A percentile compares a stretch with the other conserved stretches of the same genome.
Evolutionary conservation across 2,797 vertebrate genomes (phyloP).

Genomic region (Manis javanica): DNA sequence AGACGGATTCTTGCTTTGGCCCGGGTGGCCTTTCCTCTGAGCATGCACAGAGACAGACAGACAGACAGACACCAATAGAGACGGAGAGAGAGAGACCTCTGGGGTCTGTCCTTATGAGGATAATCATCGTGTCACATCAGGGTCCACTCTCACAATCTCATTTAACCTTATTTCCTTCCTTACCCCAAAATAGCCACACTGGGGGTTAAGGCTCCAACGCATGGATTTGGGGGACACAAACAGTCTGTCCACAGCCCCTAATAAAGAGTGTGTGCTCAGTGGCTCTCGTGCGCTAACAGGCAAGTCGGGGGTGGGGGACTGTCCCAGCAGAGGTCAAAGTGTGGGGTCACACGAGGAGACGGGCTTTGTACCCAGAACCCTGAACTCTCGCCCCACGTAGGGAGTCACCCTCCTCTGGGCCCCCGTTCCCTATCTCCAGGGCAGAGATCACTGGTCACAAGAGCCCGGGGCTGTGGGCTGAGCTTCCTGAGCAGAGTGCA

Average conservation of each 20-base stretch:
- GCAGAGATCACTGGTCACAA: accelerated
- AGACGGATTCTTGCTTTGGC: not conserved
- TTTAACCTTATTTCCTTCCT: not conserved
- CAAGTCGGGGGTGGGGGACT: no score
- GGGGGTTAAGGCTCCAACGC: not conserved
- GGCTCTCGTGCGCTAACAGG: accelerated
- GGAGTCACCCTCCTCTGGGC: not conserved
- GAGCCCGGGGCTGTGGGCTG: not conserved
- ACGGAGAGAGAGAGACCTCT: not conserved
- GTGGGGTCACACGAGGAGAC: not conserved
- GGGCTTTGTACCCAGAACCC: not conserved
- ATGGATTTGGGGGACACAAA: not conserved
- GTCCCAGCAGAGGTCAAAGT: not conserved
- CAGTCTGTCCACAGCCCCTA: not conserved
- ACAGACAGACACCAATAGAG: not conserved
- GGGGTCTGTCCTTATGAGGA: not conserved
- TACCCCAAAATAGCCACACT: not conserved
- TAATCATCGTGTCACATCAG: not conserved
- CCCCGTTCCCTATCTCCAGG: not conserved
- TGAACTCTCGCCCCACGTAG: not conserved
- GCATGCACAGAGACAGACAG: not conserved
- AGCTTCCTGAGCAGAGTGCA: accelerated
- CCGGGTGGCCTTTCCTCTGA: not conserved
- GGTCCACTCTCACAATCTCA: not conserved
- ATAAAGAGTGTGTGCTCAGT: accelerated